Evolutionary conservation across 2,888 invertebrate genomes (phyloP), one percentile per base, ranked within the genome.

Genomic region (Drosophila rellima): DNA sequence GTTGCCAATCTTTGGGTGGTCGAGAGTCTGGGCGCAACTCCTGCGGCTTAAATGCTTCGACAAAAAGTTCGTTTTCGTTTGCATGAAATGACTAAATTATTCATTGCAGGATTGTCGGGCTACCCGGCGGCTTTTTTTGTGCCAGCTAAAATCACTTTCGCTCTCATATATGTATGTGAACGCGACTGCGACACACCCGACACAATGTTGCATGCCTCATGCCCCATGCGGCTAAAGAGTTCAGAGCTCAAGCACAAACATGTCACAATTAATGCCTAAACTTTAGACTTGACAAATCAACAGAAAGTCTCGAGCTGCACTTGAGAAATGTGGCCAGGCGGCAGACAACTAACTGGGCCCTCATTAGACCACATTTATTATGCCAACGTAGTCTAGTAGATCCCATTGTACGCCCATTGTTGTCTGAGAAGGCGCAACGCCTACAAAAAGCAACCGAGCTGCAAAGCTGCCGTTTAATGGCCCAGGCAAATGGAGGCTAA

Each of bases 71-170:
- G 64, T 62, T 70, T 77, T 77, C 66, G 63, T 75, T 63, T 68
- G 76, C 66, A 72, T 81, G 69, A 77, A 87, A 88, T 82, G 80
- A 84, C 84, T 89, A 89, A 85, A 85, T 85, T 89, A 85, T 87
- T 89, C 84, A 89, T 89, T 87, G 87, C 87, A 79, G 85, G 89
- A 88, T 83, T 89, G 48, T 13, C 48, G 7, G 61, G 45, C 45
- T 44, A 70, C 60, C 60, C 76, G 54, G 50, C 64, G 54, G 51
- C 61, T 48, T 42, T 57, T 48, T 42, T 57, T 52, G 39, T 31
- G 47, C 39, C 33, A 55, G 31, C 47, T 35, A 17, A 82, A 88
- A 88, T 81, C 88, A 83, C 82, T 88, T 83, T 83, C 82, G 82
- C 82, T 88, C 71, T 74, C 66, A 62, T 56, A 50, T 11, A 31